A percentile compares a stretch with the other conserved stretches of the same genome.
Conservation (phyloP, 23 tunicate species). For the Halocynthia roretzi region DNA sequence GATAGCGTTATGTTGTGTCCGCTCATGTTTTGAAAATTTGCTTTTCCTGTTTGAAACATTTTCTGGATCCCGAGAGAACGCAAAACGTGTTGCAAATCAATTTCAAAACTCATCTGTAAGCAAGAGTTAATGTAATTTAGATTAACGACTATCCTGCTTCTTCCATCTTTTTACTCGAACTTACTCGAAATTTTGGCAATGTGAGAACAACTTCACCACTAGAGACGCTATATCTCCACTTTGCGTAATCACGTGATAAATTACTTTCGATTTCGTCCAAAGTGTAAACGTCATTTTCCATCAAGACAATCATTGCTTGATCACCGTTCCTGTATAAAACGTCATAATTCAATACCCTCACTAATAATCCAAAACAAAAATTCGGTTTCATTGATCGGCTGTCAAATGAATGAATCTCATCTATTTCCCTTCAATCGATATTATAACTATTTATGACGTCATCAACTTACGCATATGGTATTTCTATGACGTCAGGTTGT, state of each 20-base stretch:
- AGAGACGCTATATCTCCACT: not conserved
- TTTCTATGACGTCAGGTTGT: constrained; percentile 21
- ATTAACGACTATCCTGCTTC: too few relatives aligned
- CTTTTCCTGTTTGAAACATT: not conserved
- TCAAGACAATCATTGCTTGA: constrained; percentile 7
- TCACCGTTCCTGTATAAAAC: constrained; percentile 1
- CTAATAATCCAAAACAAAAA: not conserved
- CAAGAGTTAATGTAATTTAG: not conserved
- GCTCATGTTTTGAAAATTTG: constrained; percentile 8
- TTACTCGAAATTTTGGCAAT: constrained; percentile 15
- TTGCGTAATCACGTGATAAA: not conserved
- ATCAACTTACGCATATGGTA: constrained; percentile 14
- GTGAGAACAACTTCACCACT: not conserved
- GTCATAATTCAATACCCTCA: not conserved
- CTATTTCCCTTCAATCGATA: too few relatives aligned
- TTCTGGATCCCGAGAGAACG: not conserved
- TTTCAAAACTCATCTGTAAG: constrained; percentile 5
- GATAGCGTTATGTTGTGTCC: not conserved
- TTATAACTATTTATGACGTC: not conserved
- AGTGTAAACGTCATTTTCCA: constrained; percentile 1
- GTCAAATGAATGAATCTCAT: too few relatives aligned
- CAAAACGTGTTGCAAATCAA: not conserved
- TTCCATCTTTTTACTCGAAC: not conserved
- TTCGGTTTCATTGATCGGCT: not conserved
- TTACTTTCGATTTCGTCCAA: not conserved